Evolutionary conservation across 2,888 invertebrate species (phyloP), one percentile per base, ranked within the genome.

Genomic region (Apamea anceps): DNA sequence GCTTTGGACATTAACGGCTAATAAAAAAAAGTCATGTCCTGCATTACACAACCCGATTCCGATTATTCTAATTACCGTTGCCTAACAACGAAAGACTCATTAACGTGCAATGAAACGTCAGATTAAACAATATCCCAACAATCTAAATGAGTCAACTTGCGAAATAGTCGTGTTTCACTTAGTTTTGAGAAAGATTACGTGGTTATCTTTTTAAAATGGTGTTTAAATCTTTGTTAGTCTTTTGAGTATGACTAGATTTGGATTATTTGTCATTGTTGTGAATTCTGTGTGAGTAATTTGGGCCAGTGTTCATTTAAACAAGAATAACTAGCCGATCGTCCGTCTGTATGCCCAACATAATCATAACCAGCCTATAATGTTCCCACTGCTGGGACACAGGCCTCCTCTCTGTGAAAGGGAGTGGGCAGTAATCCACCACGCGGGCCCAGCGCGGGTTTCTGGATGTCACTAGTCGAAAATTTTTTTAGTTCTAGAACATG

Each of bases 51-150:
- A 79, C 13, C 72, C 48, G 42, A 68, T 75, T 75, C 54, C 48
- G 48, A 68, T 75, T 75, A 48, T 45, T 7, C 42, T 70, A 66
- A 86, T 82, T 77, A 77, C 28, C 60, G 75, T 80, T 83, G 57
- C 48, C 28, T 57, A 85, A 86, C 84, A 83, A 75, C 75, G 62
- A 77, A 81, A 63, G n/a, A 60, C 2, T 77, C 67, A 80, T 76
- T 60, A 75, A 32, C 15, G 32, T 48, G 75, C 75, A 84, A 80
- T 75, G 71, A 68, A 72, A 75, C 57, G 85, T 65, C 72, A 84
- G 75, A 86, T 84, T 84, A 81, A 81, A 66, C 77, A 66, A 18
- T 72, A 28, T 42, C 60, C 60, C n/a, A 62, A 60, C 68, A 85
- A 75, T 62, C 8, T 54, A 25, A 25, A 18, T 73, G 54, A 63